These are phyloP conservation scores for Boloria selene DNA, from an alignment of 2,888 invertebrate genomes.

Conservation along the genomic window DNA sequence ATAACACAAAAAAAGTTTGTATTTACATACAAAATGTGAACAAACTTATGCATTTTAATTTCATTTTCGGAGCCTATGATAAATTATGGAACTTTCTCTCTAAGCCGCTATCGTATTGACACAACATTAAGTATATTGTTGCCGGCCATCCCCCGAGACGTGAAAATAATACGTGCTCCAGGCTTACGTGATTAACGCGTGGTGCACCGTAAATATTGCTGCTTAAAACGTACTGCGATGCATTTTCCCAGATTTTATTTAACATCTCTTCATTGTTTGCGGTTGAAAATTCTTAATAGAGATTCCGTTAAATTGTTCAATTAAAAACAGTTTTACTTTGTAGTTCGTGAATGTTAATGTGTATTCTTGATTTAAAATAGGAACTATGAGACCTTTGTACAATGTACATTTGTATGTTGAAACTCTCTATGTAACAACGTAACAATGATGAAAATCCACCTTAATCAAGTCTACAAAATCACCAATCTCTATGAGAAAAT, in stretches of 20 bases:
- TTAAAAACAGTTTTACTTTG: not conserved
- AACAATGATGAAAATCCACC: too few relatives aligned
- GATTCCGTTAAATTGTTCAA: not conserved
- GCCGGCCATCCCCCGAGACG: slow-evolving; percentile 30
- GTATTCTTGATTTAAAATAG: too few relatives aligned
- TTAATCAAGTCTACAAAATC: too few relatives aligned
- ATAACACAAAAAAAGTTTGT: too few relatives aligned
- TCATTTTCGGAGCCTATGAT: not conserved
- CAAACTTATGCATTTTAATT: too few relatives aligned
- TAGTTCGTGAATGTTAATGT: not conserved
- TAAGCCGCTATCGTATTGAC: not conserved
- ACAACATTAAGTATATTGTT: slow-evolving; percentile 21
- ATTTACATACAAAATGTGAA: too few relatives aligned
- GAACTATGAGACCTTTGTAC: too few relatives aligned
- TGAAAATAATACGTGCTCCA: slow-evolving; percentile 37
- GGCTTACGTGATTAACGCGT: slow-evolving; percentile 30
- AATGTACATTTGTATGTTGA: too few relatives aligned
- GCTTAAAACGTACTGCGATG: slow-evolving; percentile 22
- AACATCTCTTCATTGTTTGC: not conserved
- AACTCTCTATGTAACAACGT: too few relatives aligned
- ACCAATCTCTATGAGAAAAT: too few relatives aligned
- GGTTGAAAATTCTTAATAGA: not conserved
- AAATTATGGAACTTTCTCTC: not conserved
- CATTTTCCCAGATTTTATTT: slow-evolving; percentile 9
- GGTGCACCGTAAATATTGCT: slow-evolving; percentile 35